These are phyloP conservation scores for Romanogobio albipinnatus DNA, from an alignment of 2,113 vertebrate species.

Conservation along the genomic window DNA sequence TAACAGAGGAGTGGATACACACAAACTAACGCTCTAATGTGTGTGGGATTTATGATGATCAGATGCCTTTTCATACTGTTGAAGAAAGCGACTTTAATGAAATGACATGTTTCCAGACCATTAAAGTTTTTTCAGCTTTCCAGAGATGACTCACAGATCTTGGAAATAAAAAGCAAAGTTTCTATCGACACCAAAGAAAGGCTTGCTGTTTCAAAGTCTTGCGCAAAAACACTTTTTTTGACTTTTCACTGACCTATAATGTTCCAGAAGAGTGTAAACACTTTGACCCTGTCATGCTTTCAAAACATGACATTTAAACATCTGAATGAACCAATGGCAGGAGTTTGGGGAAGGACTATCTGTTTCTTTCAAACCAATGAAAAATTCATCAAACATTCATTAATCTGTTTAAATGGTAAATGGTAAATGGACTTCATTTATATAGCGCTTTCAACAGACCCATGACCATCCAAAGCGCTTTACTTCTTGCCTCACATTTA, in stretches of 20 bases:
- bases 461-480: too few species aligned
- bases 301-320: background rate
- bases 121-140: conserved; percentile 3
- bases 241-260: background rate
- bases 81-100: conserved; percentile 4
- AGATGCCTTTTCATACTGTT: conserved; percentile 9
- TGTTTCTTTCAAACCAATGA: background rate
- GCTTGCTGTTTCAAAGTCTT: conserved; percentile 25
- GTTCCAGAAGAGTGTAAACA: background rate
- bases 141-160: conserved; percentile 33
- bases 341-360: background rate
- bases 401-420: background rate
- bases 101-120: conserved; percentile 25
- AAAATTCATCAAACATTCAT: background rate
- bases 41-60: conserved; percentile 19
- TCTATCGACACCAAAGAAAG: background rate
- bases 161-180: background rate
- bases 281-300: background rate
- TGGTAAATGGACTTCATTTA: too few species aligned
- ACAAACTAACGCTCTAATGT: background rate
- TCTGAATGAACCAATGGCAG: background rate
- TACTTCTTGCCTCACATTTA: too few species aligned
- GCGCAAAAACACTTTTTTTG: background rate
- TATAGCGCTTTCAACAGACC: too few species aligned
- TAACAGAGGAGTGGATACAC: conserved; percentile 8